Percentiles rank a stretch among this genome's conserved stretches.
phyloP scores from a whole-genome alignment of 2,113 vertebrate species.

The Chaenocephalus aceratus region DNA sequence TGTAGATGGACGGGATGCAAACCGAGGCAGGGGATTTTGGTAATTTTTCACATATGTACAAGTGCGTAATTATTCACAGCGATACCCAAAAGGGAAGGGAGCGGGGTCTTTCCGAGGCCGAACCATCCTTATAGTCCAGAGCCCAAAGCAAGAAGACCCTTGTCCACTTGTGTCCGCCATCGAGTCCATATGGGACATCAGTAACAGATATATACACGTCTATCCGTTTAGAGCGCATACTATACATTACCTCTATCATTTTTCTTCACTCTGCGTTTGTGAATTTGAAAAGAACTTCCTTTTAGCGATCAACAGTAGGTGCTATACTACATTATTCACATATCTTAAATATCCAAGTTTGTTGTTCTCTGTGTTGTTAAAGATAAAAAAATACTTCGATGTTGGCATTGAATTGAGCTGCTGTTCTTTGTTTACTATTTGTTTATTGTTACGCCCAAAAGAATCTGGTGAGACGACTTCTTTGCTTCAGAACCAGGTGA shows the following conservation, averaged over 20 bases:
- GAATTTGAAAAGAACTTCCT: slow-evolving; percentile 93
- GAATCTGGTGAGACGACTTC: slow-evolving; percentile 77
- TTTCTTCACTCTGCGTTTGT: slow-evolving; percentile 84
- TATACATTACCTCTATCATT: slow-evolving; percentile 86
- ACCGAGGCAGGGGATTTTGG: slow-evolving; percentile 99
- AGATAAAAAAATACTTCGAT: slow-evolving; percentile 89
- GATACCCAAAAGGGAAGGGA: slow-evolving; percentile 96
- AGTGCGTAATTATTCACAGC: slow-evolving; percentile 95
- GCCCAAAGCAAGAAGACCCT: slow-evolving; percentile 99
- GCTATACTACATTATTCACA: slow-evolving; percentile 99
- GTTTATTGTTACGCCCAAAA: slow-evolving; percentile 80
- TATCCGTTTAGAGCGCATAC: slow-evolving; percentile 84
- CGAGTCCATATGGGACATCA: slow-evolving; percentile 95
- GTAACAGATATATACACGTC: slow-evolving; percentile 85
- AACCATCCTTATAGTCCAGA: slow-evolving; percentile 99
- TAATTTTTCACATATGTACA: slow-evolving; percentile 95
- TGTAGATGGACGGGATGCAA: slow-evolving; percentile 93
- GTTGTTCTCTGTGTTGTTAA: slow-evolving; percentile 96
- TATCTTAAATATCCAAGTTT: slow-evolving; percentile 99
- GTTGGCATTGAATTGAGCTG: slow-evolving; percentile 98
- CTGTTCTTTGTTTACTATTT: slow-evolving; percentile 84
- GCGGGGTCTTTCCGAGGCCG: slow-evolving; percentile 95
- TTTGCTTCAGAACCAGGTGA: slow-evolving; percentile 71
- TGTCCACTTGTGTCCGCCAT: slow-evolving; percentile 97
- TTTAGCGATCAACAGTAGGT: slow-evolving; percentile 99